Percentiles rank a stretch among this genome's conserved stretches.
Evolutionary conservation across 2,113 vertebrate genomes (phyloP).

Genomic region (Embiotoca jacksoni): DNA sequence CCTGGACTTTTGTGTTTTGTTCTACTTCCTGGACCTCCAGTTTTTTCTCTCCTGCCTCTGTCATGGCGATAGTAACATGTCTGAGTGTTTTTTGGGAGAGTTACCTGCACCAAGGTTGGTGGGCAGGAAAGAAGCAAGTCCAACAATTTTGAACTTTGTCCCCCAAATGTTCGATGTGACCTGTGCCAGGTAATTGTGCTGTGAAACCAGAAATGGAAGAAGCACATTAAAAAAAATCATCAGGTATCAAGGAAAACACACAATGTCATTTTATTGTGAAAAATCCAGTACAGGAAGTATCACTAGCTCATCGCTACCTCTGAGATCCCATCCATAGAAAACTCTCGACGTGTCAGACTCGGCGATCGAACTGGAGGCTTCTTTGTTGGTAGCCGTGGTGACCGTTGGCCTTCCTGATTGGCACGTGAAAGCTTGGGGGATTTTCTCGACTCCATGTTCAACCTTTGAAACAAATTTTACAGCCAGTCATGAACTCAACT

Average conservation of each 20-base stretch:
- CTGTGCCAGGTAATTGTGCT: conserved; percentile 99
- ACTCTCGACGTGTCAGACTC: conserved; percentile 93
- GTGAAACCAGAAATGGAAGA: conserved; percentile 43
- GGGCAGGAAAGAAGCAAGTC: conserved; percentile 96
- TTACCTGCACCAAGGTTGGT: conserved; percentile 99
- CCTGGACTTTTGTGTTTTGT: too few relatives aligned
- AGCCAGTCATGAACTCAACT: too few relatives aligned
- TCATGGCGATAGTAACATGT: too few relatives aligned
- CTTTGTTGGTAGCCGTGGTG: conserved; percentile 92
- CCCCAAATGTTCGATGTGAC: conserved; percentile 99
- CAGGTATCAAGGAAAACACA: too few relatives aligned
- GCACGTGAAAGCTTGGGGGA: conserved; percentile 94
- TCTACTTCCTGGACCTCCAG: too few relatives aligned
- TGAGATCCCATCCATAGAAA: conserved; percentile 95
- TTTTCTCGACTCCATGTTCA: conserved; percentile 96
- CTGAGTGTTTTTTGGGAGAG: neutral
- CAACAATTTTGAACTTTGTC: conserved; percentile 99
- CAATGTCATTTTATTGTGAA: too few relatives aligned
- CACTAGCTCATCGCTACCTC: conserved; percentile 83
- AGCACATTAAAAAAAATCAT: too few relatives aligned
- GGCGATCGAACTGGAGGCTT: conserved; percentile 94
- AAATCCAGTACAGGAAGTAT: too few relatives aligned
- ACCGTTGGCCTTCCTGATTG: conserved; percentile 93
- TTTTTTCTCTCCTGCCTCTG: too few relatives aligned
- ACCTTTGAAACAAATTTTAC: conserved; percentile 79